phyloP scores from a whole-genome alignment of 1,140 invertebrate species.

The Myzus persicae region DNA sequence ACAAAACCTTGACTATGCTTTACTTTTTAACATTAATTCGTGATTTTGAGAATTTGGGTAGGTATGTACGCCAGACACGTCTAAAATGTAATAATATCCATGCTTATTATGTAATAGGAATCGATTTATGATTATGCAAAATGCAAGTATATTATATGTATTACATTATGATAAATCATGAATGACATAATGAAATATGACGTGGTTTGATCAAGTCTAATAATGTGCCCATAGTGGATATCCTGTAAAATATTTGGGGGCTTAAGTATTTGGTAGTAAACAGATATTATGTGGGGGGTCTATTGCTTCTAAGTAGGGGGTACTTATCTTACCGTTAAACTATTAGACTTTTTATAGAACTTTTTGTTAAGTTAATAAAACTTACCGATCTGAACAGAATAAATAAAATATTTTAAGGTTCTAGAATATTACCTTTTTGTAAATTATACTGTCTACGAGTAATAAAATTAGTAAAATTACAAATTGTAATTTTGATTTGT shows the following conservation, averaged over 20 bases:
- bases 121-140: background rate
- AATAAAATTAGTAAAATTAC: background rate
- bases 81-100: too few relatives aligned
- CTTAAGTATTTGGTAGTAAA: background rate
- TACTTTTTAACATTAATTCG: background rate
- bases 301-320: background rate
- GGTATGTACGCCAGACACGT: background rate
- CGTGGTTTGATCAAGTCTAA: background rate
- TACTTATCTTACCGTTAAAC: background rate
- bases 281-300: background rate
- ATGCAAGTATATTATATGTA: too few relatives aligned
- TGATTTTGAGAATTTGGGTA: background rate
- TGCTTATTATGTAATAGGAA: background rate
- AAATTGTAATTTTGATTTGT: background rate
- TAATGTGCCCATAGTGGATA: background rate
- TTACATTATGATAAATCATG: background rate
- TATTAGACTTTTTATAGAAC: background rate
- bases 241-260: background rate
- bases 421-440: background rate
- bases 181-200: constrained; percentile 2
- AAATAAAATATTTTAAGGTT: background rate
- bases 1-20: background rate
- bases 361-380: background rate
- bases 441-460: background rate
- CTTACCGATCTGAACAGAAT: background rate